Evolutionary conservation across 2,113 vertebrate species (phyloP), one percentile per base, ranked within the genome.

Genomic region (Oncorhynchus keta): DNA sequence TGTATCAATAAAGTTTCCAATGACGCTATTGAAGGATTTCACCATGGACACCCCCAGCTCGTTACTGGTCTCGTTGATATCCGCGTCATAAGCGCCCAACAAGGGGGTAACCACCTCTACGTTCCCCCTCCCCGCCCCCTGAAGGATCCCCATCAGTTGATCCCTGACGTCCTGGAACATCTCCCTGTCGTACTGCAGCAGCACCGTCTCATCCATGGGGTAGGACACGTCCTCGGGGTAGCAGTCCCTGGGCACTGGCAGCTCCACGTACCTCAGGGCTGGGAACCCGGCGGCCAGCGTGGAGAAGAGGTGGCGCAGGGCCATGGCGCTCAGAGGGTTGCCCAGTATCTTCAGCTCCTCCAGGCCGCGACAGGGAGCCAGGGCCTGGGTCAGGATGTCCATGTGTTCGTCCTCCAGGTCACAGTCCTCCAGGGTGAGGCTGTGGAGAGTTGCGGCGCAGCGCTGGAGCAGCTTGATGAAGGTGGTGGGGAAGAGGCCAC

Each of bases 191-290:
- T 95, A 98, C 26, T 16, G 90, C 65, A 91, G 83, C 70, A 96
- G 79, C 22, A 84, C 89, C 0, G 88, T 82, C 75, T 98, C 97
- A 0, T 96, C 94, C 32, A 96, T 92, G 0, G 98, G 97, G 71
- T 98, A 99, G 18, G 90, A 86, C 4, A 89, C 84, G 35, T 92
- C 91, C 35, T 84, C 70, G 0, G 97, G 90, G 86, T 97, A 99
- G 82, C 97, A 99, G 76, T 99, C 97, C 1, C 85, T 94, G 2
- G 98, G 97, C 72, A 99, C 95, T 0, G 97, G 98, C 51, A 96
- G 90, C 87, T 99, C 96, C 61, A 99, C 89, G 8, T 93, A 93
- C 82, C 86, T 92, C 32, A 99, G 85, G 65, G 78, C 73, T 1
- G 95, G 95, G 74, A 97, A 92, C 2, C 91, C 89, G 30, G 68